Percentiles rank a stretch among this genome's conserved stretches.
Evolutionary conservation across 2,797 vertebrate genomes (phyloP).

Genomic region (Sebastes hopkinsi): DNA sequence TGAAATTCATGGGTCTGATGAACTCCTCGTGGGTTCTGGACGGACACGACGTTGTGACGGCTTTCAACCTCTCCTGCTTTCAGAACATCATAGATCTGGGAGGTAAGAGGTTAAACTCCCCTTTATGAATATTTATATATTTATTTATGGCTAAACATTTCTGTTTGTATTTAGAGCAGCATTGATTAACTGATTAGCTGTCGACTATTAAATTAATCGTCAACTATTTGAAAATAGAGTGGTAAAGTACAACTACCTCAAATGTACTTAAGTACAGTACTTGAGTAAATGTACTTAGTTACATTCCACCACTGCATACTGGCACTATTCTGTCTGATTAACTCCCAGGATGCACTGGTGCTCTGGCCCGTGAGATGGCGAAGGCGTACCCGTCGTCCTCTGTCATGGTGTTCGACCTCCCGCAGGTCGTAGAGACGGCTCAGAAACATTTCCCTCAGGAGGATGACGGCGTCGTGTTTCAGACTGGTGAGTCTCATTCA

Average conservation of each 20-base stretch:
- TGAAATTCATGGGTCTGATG: constrained; percentile 84
- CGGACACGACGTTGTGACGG: constrained; percentile 78
- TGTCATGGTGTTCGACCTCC: constrained; percentile 78
- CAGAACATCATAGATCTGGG: constrained; percentile 77
- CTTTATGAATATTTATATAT: background rate
- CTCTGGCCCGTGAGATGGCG: constrained; percentile 75
- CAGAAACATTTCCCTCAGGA: constrained; percentile 73
- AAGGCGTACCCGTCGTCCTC: constrained; percentile 75
- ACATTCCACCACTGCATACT: background rate
- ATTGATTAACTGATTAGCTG: too few relatives aligned
- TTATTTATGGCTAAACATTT: background rate
- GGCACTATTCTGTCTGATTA: background rate
- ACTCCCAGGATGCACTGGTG: constrained; percentile 80
- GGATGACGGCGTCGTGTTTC: constrained; percentile 65
- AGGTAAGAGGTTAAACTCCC: constrained; percentile 48
- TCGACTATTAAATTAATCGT: background rate
- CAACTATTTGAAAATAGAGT: background rate
- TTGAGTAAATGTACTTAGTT: background rate
- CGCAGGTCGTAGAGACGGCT: constrained; percentile 69
- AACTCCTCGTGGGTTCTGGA: constrained; percentile 80
- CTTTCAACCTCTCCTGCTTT: constrained; percentile 80
- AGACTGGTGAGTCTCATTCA: constrained; percentile 60
- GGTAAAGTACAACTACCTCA: background rate
- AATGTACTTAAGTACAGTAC: background rate
- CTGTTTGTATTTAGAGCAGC: rapidly evolving